Evolutionary conservation across 2,113 vertebrate genomes (phyloP).

Genomic region (Hemiprocne comata): DNA sequence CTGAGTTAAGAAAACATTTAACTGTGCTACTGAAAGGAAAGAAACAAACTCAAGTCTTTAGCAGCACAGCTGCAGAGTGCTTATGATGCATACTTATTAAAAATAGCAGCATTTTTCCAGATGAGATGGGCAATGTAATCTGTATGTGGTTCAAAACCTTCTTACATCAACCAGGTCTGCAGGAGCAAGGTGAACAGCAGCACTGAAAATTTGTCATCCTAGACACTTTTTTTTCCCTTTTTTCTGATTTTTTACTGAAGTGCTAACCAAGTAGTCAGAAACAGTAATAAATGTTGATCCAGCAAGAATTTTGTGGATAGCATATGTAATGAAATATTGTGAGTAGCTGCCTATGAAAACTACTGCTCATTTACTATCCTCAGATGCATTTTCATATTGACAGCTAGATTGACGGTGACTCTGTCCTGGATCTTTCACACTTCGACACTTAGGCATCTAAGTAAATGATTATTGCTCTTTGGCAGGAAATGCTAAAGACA

Average conservation of each 20-base stretch:
- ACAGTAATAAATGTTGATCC: background rate
- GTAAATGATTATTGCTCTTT: background rate
- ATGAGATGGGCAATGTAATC: background rate
- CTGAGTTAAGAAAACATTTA: constrained; percentile 47
- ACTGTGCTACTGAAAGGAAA: constrained; percentile 30
- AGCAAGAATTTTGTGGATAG: background rate
- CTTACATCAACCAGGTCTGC: background rate
- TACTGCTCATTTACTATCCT: background rate
- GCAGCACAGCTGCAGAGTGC: background rate
- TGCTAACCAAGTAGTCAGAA: background rate
- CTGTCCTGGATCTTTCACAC: background rate
- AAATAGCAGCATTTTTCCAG: background rate
- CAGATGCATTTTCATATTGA: background rate
- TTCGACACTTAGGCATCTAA: background rate
- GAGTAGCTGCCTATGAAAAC: background rate
- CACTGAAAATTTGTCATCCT: background rate
- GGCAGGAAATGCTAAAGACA: background rate
- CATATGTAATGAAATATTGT: background rate
- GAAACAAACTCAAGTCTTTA: constrained; percentile 24
- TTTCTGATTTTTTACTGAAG: background rate
- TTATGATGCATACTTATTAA: background rate
- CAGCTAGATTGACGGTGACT: background rate
- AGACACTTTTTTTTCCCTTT: background rate
- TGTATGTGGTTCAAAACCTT: background rate
- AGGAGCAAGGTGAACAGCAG: background rate